A percentile compares a stretch with the other conserved stretches of the same genome.
Evolutionary conservation across 2,888 invertebrate genomes (phyloP).

Genomic region (Thecocarcelia acutangulata): DNA sequence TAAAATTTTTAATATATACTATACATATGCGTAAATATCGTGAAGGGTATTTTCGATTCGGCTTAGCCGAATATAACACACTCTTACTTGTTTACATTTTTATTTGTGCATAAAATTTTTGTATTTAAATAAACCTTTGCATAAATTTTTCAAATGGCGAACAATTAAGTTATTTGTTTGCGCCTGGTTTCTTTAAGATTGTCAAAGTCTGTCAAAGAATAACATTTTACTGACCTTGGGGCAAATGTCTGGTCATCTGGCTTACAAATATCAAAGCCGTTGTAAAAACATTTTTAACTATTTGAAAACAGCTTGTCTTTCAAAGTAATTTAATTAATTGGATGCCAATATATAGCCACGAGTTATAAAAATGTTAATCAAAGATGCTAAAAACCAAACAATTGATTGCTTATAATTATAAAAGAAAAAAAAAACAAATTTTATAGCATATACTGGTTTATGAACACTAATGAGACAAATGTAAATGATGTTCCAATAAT

Average conservation of each 20-base stretch:
- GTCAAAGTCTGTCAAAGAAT: neutral
- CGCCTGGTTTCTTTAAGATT: no score
- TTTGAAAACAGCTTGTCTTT: constrained; percentile 10
- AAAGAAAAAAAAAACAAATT: constrained; percentile 2
- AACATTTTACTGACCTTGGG: constrained; percentile 1
- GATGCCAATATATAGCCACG: constrained; percentile 21
- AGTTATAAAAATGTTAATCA: neutral
- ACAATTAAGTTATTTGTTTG: no score
- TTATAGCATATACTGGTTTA: neutral
- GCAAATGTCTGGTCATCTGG: neutral
- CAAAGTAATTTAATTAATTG: constrained; percentile 41
- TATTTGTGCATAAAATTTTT: no score
- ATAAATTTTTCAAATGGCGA: no score
- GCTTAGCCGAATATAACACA: no score
- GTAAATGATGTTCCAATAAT: neutral
- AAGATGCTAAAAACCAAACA: neutral
- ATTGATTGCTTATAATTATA: neutral
- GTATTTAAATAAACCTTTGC: no score
- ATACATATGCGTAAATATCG: no score
- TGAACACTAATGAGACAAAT: constrained; percentile 30
- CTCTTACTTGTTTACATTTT: no score
- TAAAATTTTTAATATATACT: no score
- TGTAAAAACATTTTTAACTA: neutral
- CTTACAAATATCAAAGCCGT: neutral
- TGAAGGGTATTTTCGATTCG: no score